Percentiles rank a stretch among this genome's conserved stretches.
Evolutionary conservation across 2,888 invertebrate species (phyloP).

Genomic region (Listrodromus nycthemerus): DNA sequence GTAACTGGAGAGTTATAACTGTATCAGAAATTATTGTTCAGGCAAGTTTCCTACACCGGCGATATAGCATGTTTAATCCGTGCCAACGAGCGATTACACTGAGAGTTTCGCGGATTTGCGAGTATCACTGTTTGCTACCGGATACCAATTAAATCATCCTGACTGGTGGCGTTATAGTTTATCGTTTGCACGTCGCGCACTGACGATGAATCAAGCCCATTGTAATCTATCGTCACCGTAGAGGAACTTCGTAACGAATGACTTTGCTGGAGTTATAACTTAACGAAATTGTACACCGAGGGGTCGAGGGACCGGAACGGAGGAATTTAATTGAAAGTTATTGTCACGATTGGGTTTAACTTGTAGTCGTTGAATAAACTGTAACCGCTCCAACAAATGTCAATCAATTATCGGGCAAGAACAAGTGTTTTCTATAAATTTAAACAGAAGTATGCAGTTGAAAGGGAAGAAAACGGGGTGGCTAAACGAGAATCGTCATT

Average conservation of each 20-base stretch:
- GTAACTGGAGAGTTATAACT: conserved; percentile 8
- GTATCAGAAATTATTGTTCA: conserved; percentile 47
- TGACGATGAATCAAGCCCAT: conserved; percentile 3
- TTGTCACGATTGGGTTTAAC: background rate
- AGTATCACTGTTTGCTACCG: conserved; percentile 34
- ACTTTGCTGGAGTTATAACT: background rate
- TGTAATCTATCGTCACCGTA: background rate
- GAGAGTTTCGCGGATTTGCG: conserved; percentile 54
- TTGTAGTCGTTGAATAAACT: background rate
- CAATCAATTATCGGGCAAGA: too few species aligned
- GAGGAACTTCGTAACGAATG: background rate
- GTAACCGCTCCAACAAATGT: background rate
- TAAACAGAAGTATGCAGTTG: too few species aligned
- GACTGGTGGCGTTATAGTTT: conserved; percentile 21
- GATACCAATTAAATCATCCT: conserved; percentile 38
- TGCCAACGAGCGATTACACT: conserved; percentile 50
- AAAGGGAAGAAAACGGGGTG: too few species aligned
- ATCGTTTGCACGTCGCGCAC: conserved; percentile 1
- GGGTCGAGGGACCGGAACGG: background rate
- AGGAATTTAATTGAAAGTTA: background rate
- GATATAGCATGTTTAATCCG: conserved; percentile 26
- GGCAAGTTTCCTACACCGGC: conserved; percentile 42
- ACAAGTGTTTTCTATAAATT: too few species aligned
- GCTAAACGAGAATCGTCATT: too few species aligned
- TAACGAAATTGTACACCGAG: background rate